phyloP scores from a whole-genome alignment of 2,888 invertebrate genomes.

The Aphidius colemani region DNA sequence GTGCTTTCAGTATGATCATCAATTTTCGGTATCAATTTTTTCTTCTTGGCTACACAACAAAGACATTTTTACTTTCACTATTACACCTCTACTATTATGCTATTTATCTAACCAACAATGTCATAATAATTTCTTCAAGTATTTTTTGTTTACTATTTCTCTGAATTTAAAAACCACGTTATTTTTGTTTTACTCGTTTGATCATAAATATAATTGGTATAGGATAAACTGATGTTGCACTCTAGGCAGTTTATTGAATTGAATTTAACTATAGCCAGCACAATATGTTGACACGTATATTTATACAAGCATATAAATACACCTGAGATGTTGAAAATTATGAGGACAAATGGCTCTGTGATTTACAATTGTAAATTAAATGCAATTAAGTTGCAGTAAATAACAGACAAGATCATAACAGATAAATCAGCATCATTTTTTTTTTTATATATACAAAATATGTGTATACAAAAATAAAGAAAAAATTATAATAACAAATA shows the following conservation, averaged over 20 bases:
- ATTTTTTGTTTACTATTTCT: neutral
- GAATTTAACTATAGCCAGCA: slow-evolving; percentile 36
- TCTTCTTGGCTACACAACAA: neutral
- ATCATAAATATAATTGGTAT: slow-evolving; percentile 2
- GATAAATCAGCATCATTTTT: slow-evolving; percentile 32
- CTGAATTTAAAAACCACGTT: neutral
- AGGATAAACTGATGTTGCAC: slow-evolving; percentile 36
- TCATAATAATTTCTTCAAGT: neutral
- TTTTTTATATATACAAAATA: neutral
- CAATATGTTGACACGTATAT: slow-evolving; percentile 35
- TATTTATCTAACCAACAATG: neutral
- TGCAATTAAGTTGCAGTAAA: slow-evolving; percentile 54
- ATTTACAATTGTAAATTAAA: slow-evolving; percentile 53
- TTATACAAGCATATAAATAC: slow-evolving; percentile 1
- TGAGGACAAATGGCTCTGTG: slow-evolving; percentile 41
- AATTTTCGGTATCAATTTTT: neutral
- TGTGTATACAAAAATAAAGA: neutral
- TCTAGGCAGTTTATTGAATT: slow-evolving; percentile 47
- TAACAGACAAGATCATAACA: slow-evolving; percentile 32
- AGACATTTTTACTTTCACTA: too few relatives aligned
- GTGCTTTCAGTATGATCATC: neutral
- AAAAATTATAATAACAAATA: too few relatives aligned
- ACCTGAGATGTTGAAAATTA: slow-evolving; percentile 13
- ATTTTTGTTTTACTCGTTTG: neutral
- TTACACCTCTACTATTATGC: neutral